Evolutionary conservation across 2,888 invertebrate genomes (phyloP).

Genomic region (Darwinula stevensoni): DNA sequence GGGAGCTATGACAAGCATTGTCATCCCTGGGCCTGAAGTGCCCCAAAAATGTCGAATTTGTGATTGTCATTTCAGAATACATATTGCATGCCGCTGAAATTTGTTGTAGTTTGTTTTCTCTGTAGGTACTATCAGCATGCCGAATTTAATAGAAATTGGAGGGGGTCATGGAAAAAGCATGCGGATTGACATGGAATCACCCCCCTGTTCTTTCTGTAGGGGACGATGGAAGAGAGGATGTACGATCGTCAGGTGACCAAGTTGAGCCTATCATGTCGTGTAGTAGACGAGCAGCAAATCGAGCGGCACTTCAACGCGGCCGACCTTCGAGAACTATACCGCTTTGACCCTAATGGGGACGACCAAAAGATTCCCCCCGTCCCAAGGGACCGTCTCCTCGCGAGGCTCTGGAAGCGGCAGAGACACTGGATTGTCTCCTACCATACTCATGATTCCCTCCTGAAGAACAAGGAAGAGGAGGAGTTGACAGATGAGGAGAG

Average conservation of each 20-base stretch:
- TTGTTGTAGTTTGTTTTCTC: too few relatives aligned
- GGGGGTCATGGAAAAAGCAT: too few relatives aligned
- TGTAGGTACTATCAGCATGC: too few relatives aligned
- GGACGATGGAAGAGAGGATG: constrained; percentile 94
- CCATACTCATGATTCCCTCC: constrained; percentile 81
- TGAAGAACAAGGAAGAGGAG: constrained; percentile 73
- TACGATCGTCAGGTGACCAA: constrained; percentile 92
- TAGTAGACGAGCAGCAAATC: constrained; percentile 92
- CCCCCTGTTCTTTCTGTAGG: too few relatives aligned
- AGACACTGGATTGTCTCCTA: constrained; percentile 50
- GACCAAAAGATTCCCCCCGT: constrained; percentile 13
- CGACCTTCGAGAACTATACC: constrained; percentile 69
- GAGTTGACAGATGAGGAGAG: constrained; percentile 75
- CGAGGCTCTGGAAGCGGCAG: constrained; percentile 45
- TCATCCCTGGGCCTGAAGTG: too few relatives aligned
- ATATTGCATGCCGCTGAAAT: too few relatives aligned
- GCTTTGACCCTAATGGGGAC: constrained; percentile 43
- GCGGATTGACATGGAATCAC: too few relatives aligned
- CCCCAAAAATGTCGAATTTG: too few relatives aligned
- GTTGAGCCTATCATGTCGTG: constrained; percentile 74
- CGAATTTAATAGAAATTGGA: too few relatives aligned
- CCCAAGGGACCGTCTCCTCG: constrained; percentile 29
- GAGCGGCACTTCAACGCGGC: constrained; percentile 88
- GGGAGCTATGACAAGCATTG: too few relatives aligned
- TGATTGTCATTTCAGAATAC: too few relatives aligned